Conservation (phyloP, 2,797 vertebrate species). For the Falco peregrinus region DNA sequence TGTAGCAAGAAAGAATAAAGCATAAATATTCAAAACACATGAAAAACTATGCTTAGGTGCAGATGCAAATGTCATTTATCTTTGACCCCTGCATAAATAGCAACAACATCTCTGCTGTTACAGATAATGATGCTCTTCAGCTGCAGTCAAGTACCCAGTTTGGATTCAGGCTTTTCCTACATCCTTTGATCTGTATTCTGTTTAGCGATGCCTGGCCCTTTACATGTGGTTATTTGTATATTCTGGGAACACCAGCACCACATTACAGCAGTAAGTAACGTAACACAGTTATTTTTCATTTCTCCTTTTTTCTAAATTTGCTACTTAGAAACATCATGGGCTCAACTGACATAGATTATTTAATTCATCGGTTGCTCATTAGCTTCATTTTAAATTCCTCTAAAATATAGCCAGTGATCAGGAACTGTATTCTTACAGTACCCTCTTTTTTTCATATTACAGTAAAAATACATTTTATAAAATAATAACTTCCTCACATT, state of each 20-base stretch:
- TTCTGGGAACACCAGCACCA: neutral
- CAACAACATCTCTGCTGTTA: neutral
- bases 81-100: neutral
- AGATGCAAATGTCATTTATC: neutral
- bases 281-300: neutral
- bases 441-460: neutral
- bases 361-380: neutral
- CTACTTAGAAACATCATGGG: neutral
- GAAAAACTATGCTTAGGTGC: neutral
- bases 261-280: neutral
- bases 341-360: neutral
- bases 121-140: neutral
- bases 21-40: neutral
- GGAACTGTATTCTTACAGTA: neutral
- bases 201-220: neutral
- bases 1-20: neutral
- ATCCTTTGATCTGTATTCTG: neutral
- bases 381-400: neutral
- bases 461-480: neutral
- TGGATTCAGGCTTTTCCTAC: neutral
- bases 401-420: neutral
- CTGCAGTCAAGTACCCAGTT: neutral
- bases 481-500: neutral
- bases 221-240: neutral
- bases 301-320: neutral